These are phyloP conservation scores for Agonopterix arenella DNA, from an alignment of 2,888 invertebrate species.

Conservation along the genomic window DNA sequence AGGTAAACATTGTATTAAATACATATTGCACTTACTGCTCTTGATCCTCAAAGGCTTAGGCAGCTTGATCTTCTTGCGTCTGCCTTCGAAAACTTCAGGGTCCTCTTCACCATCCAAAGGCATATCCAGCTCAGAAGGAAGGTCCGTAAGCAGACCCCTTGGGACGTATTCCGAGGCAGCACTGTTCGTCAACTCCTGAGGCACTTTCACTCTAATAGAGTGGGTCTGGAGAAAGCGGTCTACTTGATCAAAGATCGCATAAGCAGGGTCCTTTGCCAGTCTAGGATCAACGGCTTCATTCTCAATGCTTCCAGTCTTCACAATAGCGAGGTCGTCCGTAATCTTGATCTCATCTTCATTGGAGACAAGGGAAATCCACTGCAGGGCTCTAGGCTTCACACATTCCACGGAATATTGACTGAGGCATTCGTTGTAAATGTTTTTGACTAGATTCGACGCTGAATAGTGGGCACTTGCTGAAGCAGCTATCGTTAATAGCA, in stretches of 20 bases:
- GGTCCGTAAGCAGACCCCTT: constrained; percentile 77
- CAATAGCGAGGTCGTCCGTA: constrained; percentile 85
- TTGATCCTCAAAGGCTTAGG: constrained; percentile 71
- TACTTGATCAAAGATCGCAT: constrained; percentile 82
- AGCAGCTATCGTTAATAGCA: constrained; percentile 53
- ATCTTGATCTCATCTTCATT: constrained; percentile 83
- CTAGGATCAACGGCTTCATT: constrained; percentile 58
- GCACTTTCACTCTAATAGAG: constrained; percentile 84
- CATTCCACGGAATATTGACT: constrained; percentile 83
- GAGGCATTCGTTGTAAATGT: constrained; percentile 82
- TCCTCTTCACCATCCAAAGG: constrained; percentile 80
- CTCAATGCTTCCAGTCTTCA: constrained; percentile 77
- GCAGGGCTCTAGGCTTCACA: constrained; percentile 85
- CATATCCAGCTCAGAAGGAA: constrained; percentile 82
- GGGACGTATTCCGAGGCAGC: constrained; percentile 79
- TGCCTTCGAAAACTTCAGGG: constrained; percentile 58
- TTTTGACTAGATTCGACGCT: constrained; percentile 79
- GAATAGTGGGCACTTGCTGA: constrained; percentile 64
- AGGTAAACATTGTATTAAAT: background rate
- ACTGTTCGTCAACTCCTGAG: constrained; percentile 78
- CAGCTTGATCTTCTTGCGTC: constrained; percentile 72
- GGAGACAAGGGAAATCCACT: constrained; percentile 82
- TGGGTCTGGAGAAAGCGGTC: constrained; percentile 87
- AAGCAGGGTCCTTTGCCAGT: constrained; percentile 70
- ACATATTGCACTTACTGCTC: constrained; percentile 54